Evolutionary conservation across 2,113 vertebrate genomes (phyloP).

Genomic region (Muscicapa adusta): DNA sequence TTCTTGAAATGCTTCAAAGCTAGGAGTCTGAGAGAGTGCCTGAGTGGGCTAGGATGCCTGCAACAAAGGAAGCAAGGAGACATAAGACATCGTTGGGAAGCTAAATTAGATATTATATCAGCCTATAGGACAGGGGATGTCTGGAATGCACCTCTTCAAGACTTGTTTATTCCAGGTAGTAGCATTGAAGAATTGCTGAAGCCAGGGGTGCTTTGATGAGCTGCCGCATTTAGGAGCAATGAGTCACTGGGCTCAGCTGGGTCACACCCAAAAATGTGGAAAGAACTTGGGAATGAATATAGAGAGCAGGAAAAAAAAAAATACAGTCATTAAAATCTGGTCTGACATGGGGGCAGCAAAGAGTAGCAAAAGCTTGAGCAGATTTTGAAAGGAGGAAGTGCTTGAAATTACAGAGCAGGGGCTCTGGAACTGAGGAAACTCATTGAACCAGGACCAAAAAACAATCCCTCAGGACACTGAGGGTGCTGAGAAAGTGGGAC

Average conservation of each 20-base stretch:
- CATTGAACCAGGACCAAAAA: not conserved
- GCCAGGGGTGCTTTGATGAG: not conserved
- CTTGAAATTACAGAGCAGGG: not conserved
- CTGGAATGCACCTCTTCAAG: not conserved
- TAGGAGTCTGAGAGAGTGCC: not conserved
- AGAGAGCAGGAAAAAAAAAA: not conserved
- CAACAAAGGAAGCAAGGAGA: not conserved
- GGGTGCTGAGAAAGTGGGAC: not conserved
- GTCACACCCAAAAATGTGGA: slow-evolving; percentile 23
- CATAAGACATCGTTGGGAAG: not conserved
- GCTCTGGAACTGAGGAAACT: not conserved
- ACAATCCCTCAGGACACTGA: not conserved
- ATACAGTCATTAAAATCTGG: not conserved
- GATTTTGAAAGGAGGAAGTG: not conserved
- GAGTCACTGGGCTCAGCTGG: slow-evolving; percentile 15
- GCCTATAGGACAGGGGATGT: not conserved
- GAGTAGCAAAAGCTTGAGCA: not conserved
- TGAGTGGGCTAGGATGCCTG: slow-evolving; percentile 1
- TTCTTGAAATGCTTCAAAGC: slow-evolving; percentile 41
- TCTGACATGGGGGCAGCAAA: slow-evolving; percentile 1
- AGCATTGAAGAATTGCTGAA: not conserved
- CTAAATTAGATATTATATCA: slow-evolving; percentile 17
- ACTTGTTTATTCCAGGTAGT: not conserved
- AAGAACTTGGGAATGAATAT: not conserved
- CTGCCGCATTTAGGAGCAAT: not conserved